Base-by-base conservation (phyloP, 2,888 invertebrate species). In the Morinoia aosen region DNA sequence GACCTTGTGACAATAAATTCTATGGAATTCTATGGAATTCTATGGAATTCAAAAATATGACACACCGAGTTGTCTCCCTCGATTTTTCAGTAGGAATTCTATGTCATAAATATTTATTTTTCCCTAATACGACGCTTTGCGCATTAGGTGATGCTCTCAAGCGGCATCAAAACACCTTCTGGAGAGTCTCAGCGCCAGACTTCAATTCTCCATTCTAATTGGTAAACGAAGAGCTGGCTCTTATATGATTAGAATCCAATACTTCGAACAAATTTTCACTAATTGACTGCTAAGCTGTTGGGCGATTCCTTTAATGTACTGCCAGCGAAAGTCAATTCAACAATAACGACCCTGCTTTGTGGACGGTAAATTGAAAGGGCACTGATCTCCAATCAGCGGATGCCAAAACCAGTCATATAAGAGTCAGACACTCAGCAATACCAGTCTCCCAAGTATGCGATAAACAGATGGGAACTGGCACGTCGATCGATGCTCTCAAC, bases 371-470 rank as follows among this genome's bases (percentile, higher is more conserved):
- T 76, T 76, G 33, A 33, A 76, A 76, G 33, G 76, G 76, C 76
- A 76, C 76, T 76, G 76, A 76, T 76, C 76, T 76, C 76, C 76
- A 76, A 76, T 76, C 76, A 76, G 25, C 76, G 76, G 76, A 16
- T 76, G 76, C 76, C 76, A 76, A 76, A 76, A 76, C 76, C 76
- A 76, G 76, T 76, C 76, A 76, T 76, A 76, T 76, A 76, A 76
- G 76, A 76, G 76, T 76, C 76, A 76, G 76, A 33, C 90, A 40
- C 39, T 39, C 90, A 39, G 90, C 90, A 90, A 90, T 48, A 90
- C 40, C 40, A 90, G 90, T 39, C 90, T 40, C 48, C 16, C 90
- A 48, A 90, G 48, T 48, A 48, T 90, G 90, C 40, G 90, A 39
- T 90, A 48, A 48, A 90, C 90, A 90, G 90, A 90, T 39, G 90